These are phyloP conservation scores for Eilema depressum DNA, from an alignment of 2,888 invertebrate genomes.

Conservation along the genomic window DNA sequence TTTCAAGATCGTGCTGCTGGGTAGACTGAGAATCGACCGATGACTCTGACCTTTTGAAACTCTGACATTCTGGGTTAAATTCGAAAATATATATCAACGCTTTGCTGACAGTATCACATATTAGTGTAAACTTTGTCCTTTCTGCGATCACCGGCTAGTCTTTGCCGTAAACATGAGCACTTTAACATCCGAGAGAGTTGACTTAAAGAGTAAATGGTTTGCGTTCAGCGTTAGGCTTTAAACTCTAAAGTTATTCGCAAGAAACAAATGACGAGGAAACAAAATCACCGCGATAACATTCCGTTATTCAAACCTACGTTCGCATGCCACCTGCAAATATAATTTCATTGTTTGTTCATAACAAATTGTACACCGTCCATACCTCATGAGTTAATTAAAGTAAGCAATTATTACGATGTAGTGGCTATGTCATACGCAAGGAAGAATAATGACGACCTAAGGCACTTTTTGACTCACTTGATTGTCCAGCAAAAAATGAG, in stretches of 20 bases:
- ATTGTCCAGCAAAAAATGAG: too few relatives aligned
- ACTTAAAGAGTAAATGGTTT: slow-evolving; percentile 74
- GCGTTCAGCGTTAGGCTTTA: slow-evolving; percentile 77
- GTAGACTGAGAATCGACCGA: too few relatives aligned
- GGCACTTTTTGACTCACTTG: background rate
- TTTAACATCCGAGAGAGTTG: slow-evolving; percentile 70
- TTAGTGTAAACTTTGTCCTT: slow-evolving; percentile 13
- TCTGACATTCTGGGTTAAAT: too few relatives aligned
- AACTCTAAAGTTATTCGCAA: slow-evolving; percentile 76
- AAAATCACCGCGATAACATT: slow-evolving; percentile 64
- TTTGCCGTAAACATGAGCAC: slow-evolving; percentile 69
- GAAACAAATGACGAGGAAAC: slow-evolving; percentile 80
- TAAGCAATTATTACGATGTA: background rate
- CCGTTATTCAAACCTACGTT: slow-evolving; percentile 36
- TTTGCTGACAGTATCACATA: background rate
- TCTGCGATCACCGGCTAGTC: slow-evolving; percentile 53
- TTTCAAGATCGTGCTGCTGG: too few relatives aligned
- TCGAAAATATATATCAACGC: too few relatives aligned
- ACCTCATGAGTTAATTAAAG: slow-evolving; percentile 1
- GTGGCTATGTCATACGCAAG: background rate
- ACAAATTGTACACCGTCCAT: background rate
- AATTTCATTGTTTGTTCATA: background rate
- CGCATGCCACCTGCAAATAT: slow-evolving; percentile 37
- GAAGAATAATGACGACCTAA: background rate
- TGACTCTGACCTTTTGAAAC: too few relatives aligned